Evolutionary conservation across 2,888 invertebrate species (phyloP).

Genomic region (Clepsis dumicolana): DNA sequence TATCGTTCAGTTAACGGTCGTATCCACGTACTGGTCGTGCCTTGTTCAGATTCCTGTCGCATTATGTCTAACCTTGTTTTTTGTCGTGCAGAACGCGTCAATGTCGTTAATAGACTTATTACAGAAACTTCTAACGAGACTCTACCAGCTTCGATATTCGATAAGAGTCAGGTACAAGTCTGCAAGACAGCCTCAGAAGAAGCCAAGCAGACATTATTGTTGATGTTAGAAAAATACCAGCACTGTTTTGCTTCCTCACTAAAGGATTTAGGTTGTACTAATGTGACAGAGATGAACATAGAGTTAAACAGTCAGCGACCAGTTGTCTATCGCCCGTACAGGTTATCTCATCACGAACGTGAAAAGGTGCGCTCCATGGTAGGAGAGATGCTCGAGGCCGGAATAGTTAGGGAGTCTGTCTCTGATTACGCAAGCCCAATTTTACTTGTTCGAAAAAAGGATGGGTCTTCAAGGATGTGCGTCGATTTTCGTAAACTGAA

Average conservation of each 20-base stretch:
- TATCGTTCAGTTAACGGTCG: conserved; percentile 35
- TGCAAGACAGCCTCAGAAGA: conserved; percentile 12
- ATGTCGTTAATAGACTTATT: conserved; percentile 1
- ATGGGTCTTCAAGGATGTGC: conserved; percentile 4
- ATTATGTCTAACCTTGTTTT: conserved; percentile 11
- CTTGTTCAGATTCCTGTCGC: conserved; percentile 24
- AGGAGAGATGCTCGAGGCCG: conserved; percentile 22
- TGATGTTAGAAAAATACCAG: conserved; percentile 36
- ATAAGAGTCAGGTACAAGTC: conserved; percentile 19
- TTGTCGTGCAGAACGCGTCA: conserved; percentile 7
- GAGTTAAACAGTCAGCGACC: conserved; percentile 44
- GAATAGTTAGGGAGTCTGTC: conserved; percentile 19
- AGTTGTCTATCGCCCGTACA: conserved; percentile 26
- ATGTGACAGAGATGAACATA: too few relatives aligned
- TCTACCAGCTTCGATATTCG: background rate
- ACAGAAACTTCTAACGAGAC: background rate
- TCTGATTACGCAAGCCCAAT: conserved; percentile 26
- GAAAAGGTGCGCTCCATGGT: conserved; percentile 20
- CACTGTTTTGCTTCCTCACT: conserved; percentile 47
- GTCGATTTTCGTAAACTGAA: conserved; percentile 6
- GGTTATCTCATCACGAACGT: conserved; percentile 18
- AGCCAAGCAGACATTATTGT: conserved; percentile 29
- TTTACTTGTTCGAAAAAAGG: too few relatives aligned
- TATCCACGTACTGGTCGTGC: conserved; percentile 32
- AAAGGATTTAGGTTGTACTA: too few relatives aligned